Evolutionary conservation across 2,797 vertebrate genomes (phyloP).

Genomic region (Acipenser transmontanus): DNA sequence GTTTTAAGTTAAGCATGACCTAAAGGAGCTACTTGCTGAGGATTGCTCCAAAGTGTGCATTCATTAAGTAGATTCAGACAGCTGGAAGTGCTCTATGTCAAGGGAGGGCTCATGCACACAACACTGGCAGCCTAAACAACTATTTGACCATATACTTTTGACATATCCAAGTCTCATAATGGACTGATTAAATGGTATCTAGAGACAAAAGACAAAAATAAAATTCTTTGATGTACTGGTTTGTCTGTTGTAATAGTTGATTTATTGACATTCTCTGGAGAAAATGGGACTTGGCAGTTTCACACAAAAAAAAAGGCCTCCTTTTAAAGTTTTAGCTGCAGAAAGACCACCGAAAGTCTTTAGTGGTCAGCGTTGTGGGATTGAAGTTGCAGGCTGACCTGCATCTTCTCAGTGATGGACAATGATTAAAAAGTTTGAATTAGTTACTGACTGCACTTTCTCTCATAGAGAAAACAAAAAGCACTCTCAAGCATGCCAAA

Average conservation of each 20-base stretch:
- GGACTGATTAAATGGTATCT: neutral
- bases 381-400: too few species aligned
- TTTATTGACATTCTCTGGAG: conserved; percentile 44
- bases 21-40: too few species aligned
- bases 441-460: too few species aligned
- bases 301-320: conserved; percentile 26
- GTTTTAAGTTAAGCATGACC: too few species aligned
- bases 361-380: too few species aligned
- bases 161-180: neutral
- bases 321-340: conserved; percentile 16
- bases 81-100: neutral
- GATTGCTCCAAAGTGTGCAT: too few species aligned
- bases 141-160: neutral
- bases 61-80: too few species aligned
- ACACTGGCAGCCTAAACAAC: neutral
- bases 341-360: too few species aligned
- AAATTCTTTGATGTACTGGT: conserved; percentile 25
- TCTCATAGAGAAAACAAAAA: too few species aligned
- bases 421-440: too few species aligned
- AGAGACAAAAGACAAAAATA: neutral
- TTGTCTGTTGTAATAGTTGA: conserved; percentile 28
- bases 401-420: too few species aligned
- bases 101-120: neutral
- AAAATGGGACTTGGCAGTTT: conserved; percentile 37
- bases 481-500: too few species aligned